Base-by-base conservation (phyloP, 2,113 vertebrate genomes). In the Stigmatopora argus region DNA sequence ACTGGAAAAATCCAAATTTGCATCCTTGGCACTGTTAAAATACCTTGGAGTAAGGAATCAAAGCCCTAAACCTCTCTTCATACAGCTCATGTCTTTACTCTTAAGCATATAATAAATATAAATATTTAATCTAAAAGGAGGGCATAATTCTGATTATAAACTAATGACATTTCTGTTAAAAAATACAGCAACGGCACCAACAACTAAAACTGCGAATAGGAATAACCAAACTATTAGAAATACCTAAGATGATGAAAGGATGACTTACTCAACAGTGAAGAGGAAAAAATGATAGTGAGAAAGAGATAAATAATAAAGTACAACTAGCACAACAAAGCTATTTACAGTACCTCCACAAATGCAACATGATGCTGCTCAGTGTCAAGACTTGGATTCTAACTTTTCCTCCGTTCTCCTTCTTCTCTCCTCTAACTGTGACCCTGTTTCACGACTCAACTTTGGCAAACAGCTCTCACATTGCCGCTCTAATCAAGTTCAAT, bases 401-500 rank as follows among this genome's bases (percentile, higher is more conserved):
- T 69, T 62, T 62, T 66, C 49, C 53, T 48, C 66, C 21, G 52
- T 3, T 47, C 67, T 5, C 58, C 62, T 31, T 58, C 47, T 46
- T n/a, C 35, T 51, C 62, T 74, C 31, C 60, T 59, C 65, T 53
- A 38, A 62, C 73, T 26, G 49, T 58, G 51, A 64, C 75, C 77
- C 77, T 67, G 70, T 74, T 81, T 71, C 41, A 68, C 60, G 41
- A 62, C 80, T 75, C 64, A 51, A 52, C 72, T 79, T 82, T 66
- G 52, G 78, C 69, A 65, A 67, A 74, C 45, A n/a, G 44, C 64
- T 66, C 83, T 46, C 79, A 82, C 83, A 68, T 76, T 81, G 83
- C 82, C 67, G 72, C 35, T 83, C 86, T 91, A 92, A 92, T 93
- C 87, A 91, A 89, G 90, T 74, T 85, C 71, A 85, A 78, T 73